Percentiles rank a stretch among this genome's conserved stretches.
phyloP scores from a whole-genome alignment of 2,888 invertebrate genomes.

The Acanthosoma haemorrhoidale region DNA sequence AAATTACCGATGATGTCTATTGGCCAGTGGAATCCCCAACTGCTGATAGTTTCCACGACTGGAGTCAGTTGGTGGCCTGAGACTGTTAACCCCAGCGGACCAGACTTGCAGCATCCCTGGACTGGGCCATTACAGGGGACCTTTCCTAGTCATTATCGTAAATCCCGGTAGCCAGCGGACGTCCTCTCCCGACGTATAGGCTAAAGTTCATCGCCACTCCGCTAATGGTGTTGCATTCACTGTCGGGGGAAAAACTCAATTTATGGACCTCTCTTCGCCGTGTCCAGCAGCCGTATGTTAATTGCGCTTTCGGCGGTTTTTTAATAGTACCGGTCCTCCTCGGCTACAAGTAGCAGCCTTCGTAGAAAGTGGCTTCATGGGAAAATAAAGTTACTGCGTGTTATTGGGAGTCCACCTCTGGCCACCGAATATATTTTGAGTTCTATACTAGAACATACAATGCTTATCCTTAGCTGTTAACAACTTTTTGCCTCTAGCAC shows the following conservation, averaged over 20 bases:
- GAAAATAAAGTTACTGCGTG: too few species aligned
- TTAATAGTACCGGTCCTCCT: not conserved
- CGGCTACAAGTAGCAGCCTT: too few species aligned
- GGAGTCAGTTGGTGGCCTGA: not conserved
- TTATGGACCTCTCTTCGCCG: not conserved
- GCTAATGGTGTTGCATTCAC: not conserved
- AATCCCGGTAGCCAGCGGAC: constrained; percentile 9
- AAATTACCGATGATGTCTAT: too few species aligned
- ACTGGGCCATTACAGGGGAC: not conserved
- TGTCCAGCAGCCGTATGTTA: not conserved
- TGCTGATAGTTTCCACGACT: not conserved
- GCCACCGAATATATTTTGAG: too few species aligned
- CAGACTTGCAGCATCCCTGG: not conserved
- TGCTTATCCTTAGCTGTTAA: too few species aligned
- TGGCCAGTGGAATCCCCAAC: not conserved
- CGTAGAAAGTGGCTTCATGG: too few species aligned
- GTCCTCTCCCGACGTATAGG: not conserved
- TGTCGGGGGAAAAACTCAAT: not conserved
- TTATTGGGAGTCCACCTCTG: too few species aligned
- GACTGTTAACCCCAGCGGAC: not conserved
- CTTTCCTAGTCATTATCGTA: constrained; percentile 1
- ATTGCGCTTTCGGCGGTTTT: not conserved
- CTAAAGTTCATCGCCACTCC: not conserved
- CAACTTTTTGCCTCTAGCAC: too few species aligned
- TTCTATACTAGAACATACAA: too few species aligned